A percentile compares a stretch with the other conserved stretches of the same genome.
These are phyloP conservation scores for Mus spicilegus DNA, from an alignment of 2,113 vertebrate genomes.

Conservation along the genomic window DNA sequence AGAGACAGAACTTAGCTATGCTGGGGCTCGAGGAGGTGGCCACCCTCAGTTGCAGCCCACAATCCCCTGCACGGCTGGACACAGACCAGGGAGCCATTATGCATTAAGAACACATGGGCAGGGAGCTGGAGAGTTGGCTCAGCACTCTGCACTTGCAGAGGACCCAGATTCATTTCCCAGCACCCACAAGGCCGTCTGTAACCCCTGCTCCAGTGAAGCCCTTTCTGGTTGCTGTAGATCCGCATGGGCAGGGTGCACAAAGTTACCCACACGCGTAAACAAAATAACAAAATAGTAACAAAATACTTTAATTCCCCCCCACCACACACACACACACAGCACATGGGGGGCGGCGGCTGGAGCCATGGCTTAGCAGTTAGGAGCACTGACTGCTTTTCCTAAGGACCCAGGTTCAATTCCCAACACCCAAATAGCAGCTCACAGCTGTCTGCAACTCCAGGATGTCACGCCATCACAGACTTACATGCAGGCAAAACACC, in stretches of 20 bases:
- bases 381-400: neutral
- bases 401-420: neutral
- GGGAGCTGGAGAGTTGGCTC: neutral
- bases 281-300: neutral
- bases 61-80: neutral
- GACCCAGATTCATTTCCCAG: neutral
- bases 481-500: neutral
- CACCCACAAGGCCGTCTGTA: neutral
- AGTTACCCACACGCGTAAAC: neutral
- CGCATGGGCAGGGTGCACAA: neutral
- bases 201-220: neutral
- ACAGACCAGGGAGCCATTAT: neutral
- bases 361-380: too few relatives aligned
- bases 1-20: neutral
- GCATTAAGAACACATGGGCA: neutral
- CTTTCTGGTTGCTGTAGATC: neutral
- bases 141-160: neutral
- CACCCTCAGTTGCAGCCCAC: fast-evolving
- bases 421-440: neutral
- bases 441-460: neutral
- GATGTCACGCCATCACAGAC: neutral
- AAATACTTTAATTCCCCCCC: too few relatives aligned
- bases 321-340: neutral
- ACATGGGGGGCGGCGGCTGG: too few relatives aligned
- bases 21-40: neutral